These are phyloP conservation scores for Leptinotarsa undecemlineata DNA, from an alignment of 1,140 invertebrate species.

Conservation along the genomic window DNA sequence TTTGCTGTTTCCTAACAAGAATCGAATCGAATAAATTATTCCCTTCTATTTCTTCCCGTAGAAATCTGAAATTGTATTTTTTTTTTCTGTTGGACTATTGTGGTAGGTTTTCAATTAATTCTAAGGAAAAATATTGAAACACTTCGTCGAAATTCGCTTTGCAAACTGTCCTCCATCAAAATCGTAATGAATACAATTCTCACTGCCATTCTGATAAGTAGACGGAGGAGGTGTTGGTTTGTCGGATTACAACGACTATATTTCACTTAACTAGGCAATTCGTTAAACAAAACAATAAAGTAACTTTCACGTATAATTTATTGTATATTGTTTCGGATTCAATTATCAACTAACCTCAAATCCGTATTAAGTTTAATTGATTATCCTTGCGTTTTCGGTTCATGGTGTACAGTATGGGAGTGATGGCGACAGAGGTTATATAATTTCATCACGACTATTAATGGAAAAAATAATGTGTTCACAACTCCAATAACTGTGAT, in stretches of 20 bases:
- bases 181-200: slow-evolving; percentile 2
- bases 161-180: neutral
- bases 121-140: too few relatives aligned
- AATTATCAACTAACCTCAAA: slow-evolving; percentile 26
- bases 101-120: too few relatives aligned
- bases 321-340: slow-evolving; percentile 27
- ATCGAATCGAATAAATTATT: too few relatives aligned
- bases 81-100: too few relatives aligned
- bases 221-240: slow-evolving; percentile 24
- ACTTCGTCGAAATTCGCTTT: neutral
- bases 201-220: slow-evolving; percentile 14
- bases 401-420: neutral
- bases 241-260: slow-evolving; percentile 29
- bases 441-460: too few relatives aligned
- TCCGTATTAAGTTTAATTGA: slow-evolving; percentile 33
- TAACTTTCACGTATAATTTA: slow-evolving; percentile 30
- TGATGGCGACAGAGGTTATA: too few relatives aligned
- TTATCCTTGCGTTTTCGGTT: slow-evolving; percentile 7
- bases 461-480: too few relatives aligned
- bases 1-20: too few relatives aligned
- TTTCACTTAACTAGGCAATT: slow-evolving; percentile 26
- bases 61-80: too few relatives aligned
- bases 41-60: too few relatives aligned
- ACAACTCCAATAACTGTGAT: too few relatives aligned
- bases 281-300: slow-evolving; percentile 30